These are phyloP conservation scores for Promerops cafer DNA, from an alignment of 2,113 vertebrate species.

Conservation along the genomic window DNA sequence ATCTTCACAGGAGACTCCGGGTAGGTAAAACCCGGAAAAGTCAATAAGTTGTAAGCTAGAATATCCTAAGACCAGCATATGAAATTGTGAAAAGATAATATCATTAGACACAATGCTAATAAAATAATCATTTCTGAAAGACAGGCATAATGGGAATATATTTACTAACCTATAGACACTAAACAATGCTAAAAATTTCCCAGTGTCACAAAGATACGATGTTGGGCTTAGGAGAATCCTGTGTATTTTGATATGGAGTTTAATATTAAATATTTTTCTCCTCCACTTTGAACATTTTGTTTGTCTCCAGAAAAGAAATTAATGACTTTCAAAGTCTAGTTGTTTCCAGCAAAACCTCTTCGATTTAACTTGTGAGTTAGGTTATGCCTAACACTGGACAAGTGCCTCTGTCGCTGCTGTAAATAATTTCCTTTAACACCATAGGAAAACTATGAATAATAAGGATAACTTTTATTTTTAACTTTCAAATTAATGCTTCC, in stretches of 20 bases:
- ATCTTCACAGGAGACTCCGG: constrained; percentile 88
- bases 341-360: neutral
- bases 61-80: neutral
- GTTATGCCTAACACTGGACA: neutral
- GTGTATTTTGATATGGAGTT: neutral
- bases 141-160: neutral
- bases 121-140: neutral
- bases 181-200: neutral
- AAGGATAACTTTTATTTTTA: neutral
- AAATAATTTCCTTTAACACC: neutral
- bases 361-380: neutral
- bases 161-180: neutral
- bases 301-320: neutral
- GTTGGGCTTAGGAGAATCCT: neutral
- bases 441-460: neutral
- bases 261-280: neutral
- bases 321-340: neutral
- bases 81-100: neutral
- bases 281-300: neutral
- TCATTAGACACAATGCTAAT: neutral
- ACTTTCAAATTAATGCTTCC: neutral
- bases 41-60: neutral
- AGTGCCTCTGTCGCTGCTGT: neutral
- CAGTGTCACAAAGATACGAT: neutral
- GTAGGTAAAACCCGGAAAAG: constrained; percentile 59